phyloP scores from a whole-genome alignment of 2,113 vertebrate species.

The Tauraco erythrolophus region DNA sequence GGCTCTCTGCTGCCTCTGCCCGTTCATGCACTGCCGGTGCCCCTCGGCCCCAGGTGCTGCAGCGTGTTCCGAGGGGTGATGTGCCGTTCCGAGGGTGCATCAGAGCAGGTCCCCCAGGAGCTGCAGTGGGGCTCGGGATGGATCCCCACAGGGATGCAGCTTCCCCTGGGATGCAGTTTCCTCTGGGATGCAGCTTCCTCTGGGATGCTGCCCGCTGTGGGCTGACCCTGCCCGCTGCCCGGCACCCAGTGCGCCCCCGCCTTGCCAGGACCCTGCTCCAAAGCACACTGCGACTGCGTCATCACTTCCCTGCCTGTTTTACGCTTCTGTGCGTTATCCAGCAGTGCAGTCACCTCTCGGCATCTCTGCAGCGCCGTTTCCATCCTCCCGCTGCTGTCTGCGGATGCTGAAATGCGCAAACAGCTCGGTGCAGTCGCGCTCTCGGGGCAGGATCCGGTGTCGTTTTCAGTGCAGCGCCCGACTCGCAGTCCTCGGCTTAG shows the following conservation, averaged over 20 bases:
- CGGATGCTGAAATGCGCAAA: not conserved
- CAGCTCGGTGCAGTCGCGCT: not conserved
- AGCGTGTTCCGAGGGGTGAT: not conserved
- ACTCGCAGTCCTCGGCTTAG: not conserved
- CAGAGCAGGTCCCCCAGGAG: not conserved
- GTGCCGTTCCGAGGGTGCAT: not conserved
- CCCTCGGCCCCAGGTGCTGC: not conserved
- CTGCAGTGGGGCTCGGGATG: not conserved
- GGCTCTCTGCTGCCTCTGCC: not conserved
- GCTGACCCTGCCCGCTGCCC: not conserved
- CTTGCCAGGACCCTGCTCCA: not conserved
- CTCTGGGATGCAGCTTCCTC: not conserved
- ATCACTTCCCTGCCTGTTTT: not conserved
- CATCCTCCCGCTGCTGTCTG: not conserved
- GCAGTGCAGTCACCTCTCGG: not conserved
- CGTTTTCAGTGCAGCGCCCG: slow-evolving; percentile 36
- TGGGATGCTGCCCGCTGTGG: not conserved
- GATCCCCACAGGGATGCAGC: not conserved
- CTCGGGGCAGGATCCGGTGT: not conserved
- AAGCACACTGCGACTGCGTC: not conserved
- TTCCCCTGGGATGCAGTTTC: not conserved
- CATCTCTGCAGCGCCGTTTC: not conserved
- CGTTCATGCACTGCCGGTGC: not conserved
- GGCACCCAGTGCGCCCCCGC: not conserved
- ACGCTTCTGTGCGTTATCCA: not conserved